Percentiles rank a stretch among this genome's conserved stretches.
These are phyloP conservation scores for Tridacna gigas DNA, from an alignment of 2,888 invertebrate species.

Conservation along the genomic window DNA sequence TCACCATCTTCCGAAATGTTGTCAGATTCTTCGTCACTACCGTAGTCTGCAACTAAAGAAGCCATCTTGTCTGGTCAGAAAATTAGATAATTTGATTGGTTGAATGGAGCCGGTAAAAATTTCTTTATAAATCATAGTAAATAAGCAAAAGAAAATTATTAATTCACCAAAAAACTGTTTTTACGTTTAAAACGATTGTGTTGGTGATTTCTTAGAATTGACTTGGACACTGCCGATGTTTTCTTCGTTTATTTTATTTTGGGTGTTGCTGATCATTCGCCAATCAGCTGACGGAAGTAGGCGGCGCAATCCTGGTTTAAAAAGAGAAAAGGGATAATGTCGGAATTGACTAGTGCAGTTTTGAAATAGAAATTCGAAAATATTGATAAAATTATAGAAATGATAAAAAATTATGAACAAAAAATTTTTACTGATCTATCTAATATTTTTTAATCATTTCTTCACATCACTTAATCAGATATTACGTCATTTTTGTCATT, in stretches of 20 bases:
- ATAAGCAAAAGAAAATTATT: no score
- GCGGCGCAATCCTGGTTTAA: conserved; percentile 68
- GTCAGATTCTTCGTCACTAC: conserved; percentile 75
- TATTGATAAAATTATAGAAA: no score
- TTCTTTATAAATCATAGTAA: not conserved
- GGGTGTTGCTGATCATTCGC: conserved; percentile 65
- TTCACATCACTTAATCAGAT: not conserved
- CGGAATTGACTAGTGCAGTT: conserved; percentile 6
- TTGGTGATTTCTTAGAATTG: no score
- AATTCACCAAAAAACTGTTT: no score
- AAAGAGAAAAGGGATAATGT: conserved; percentile 29
- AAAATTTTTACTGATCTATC: no score
- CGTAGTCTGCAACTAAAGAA: conserved; percentile 83
- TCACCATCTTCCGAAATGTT: conserved; percentile 16
- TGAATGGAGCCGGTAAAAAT: conserved; percentile 1
- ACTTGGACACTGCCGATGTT: no score
- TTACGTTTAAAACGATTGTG: no score
- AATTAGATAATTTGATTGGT: conserved; percentile 61
- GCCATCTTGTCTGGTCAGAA: conserved; percentile 70
- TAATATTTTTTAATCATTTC: not conserved
- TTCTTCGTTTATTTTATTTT: not conserved
- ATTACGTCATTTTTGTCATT: not conserved
- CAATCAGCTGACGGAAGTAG: conserved; percentile 83
- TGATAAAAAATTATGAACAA: no score
- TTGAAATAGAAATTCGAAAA: no score